Evolutionary conservation across 2,888 invertebrate species (phyloP), one percentile per base, ranked within the genome.

Genomic region (Rugalucina vietnamica): DNA sequence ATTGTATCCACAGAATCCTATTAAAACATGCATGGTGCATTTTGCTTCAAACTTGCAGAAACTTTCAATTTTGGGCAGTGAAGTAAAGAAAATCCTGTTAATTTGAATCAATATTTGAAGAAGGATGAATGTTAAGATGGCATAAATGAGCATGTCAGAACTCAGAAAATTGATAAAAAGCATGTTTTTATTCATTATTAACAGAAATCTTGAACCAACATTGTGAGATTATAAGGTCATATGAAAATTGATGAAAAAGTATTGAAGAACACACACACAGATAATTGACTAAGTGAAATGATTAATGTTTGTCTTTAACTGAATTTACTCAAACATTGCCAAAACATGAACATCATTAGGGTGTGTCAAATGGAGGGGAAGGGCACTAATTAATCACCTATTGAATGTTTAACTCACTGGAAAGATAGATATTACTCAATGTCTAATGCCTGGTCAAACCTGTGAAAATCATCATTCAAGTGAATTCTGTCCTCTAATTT

Each of bases 381-480:
- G 65, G 65, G 34, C 65, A 65, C 65, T 65, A 34, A 65, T 65
- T 65, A 65, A 65, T 65, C 65, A 65, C 32, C 32, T 5, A 34
- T 65, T 65, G 29, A 34, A 65, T 65, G 65, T 65, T 65, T 65
- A 65, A 65, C 65, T 65, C 65, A 65, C 34, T 65, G 65, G 32
- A 65, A 65, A 65, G 65, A 32, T 34, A 21, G 34, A 65, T 65
- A 65, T 65, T 65, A 65, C 65, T 65, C 65, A 65, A 65, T 65
- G 65, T 65, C 65, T 65, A 4, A 65, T 32, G 29, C 32, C 34
- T 34, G 34, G 65, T 34, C 65, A 65, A 65, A 65, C 65, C 34
- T 32, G 14, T 32, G 34, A 65, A 2, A 34, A 12, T 34, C 12
- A 29, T 29, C 65, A 34, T 10, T 65, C 21, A 65, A 65, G 65